Evolutionary conservation across 2,888 invertebrate genomes (phyloP), one percentile per base, ranked within the genome.

Genomic region (Sinohyriopsis cumingii): DNA sequence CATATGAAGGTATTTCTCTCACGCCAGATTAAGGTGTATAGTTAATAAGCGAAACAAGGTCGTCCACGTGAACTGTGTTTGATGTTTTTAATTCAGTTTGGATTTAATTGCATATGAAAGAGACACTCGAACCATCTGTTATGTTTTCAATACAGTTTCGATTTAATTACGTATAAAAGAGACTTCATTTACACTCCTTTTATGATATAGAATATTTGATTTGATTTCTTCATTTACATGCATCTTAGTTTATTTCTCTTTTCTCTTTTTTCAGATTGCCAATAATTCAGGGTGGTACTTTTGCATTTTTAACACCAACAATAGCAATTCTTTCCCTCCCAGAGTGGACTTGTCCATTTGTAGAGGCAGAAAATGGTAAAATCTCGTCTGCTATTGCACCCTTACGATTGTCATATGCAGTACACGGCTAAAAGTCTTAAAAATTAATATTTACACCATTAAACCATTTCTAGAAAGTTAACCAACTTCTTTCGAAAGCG

Each of bases 271-370:
- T 25, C 80, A 88, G 89, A 65, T 73, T 89, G 20, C 89, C 89
- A 0, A 87, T 89, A 45, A 82, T 89, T 12, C 89, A 89, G 72
- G 88, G 89, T 9, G 87, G 80, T 0, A 85, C 87, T 0, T 87
- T 87, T 72, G 78, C 86, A 1, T 89, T 88, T 73, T 70, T 89
- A 9, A 79, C 81, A 4, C 87, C 89, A 0, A 82, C 85, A 3
- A 81, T 85, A 60, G 80, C 88, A 24, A 84, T 89, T 15, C 74
- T 89, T 22, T 75, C 77, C 5, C 76, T 86, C 19, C 81, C 82
- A 1, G 57, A 80, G 57, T 85, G 86, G 86, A 65, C 81, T 25
- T 86, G 86, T 67, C 79, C 79, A 2, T 77, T 75, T 54, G 75
- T 65, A 0, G 55, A 62, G 20, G 69, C 68, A n/a, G 69, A 72